Base-by-base conservation (phyloP, 92 coral and sea anemone species). In the Umimayanthus chanpuru region DNA sequence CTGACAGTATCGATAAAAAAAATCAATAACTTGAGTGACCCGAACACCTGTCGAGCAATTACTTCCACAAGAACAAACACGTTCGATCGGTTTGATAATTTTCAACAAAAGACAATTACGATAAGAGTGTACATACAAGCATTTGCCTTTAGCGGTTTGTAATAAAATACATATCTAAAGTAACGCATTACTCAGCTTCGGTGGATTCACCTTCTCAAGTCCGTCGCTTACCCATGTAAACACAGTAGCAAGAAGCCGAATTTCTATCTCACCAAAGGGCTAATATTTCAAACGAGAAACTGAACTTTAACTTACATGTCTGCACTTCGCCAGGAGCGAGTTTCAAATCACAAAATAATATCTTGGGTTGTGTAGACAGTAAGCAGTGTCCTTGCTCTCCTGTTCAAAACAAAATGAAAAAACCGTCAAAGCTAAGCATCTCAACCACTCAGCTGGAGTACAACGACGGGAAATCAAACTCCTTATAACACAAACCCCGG, bases 331-430 rank as follows among this genome's bases (percentile, higher is more conserved):
- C 99, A 18, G 98, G 98, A 70, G 96, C 94, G 49, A 97, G 95
- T 77, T 91, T 88, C 80, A 97, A 89, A 88, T 97, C 99, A 82
- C 99, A 97, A 85, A 95, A 97, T 85, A 97, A 74, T 43, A 97
- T 95, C 89, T 95, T 97, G 58, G 99, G 99, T 78, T 91, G 93
- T 28, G 99, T 97, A 3, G 98, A 89, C 11, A 97, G 87, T 56
- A 97, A 84, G 82, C 99, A 97, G 20, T 95, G 96, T 5, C 99
- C 99, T 76, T 94, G 96, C 44, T 97, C 99, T 38, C 99, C 99
- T 97, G 88, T 26, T 25, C 16, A 67, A 71, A 88, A n/a, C 29
- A 89, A 47, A 67, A 71, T 26, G 36, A 50, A 85, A 88, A 66
- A 8, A 7, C 76, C 28, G 44, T 53, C n/a, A 79, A 44, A 4